A percentile compares a stretch with the other conserved stretches of the same genome.
These are phyloP conservation scores for Plestiodon gilberti DNA, from an alignment of 2,113 vertebrate genomes.

Conservation along the genomic window DNA sequence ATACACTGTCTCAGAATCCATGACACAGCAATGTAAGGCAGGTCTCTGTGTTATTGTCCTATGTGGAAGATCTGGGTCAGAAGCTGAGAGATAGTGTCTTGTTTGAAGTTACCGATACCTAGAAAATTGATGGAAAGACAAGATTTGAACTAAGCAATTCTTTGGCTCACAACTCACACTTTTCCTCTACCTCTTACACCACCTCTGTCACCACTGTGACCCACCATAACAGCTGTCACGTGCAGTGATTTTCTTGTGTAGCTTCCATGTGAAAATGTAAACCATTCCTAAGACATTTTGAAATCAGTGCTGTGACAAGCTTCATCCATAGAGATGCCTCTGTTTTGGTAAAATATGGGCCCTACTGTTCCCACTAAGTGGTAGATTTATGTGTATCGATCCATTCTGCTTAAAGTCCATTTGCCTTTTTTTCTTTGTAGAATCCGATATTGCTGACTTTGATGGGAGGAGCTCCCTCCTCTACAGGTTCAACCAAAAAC, in stretches of 20 bases:
- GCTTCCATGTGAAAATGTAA: not conserved
- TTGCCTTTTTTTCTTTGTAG: slow-evolving; percentile 67
- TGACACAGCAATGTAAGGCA: not conserved
- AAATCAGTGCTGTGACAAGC: not conserved
- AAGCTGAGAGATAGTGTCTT: not conserved
- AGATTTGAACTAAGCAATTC: not conserved
- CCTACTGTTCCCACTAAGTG: not conserved
- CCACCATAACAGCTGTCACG: not conserved
- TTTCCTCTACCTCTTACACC: not conserved
- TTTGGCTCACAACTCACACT: not conserved
- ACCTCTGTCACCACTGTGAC: not conserved
- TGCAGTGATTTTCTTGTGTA: not conserved
- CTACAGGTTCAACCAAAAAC: slow-evolving; percentile 98
- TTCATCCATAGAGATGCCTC: not conserved
- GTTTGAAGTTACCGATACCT: not conserved
- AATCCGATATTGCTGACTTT: slow-evolving; percentile 93
- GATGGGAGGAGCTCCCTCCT: slow-evolving; percentile 94
- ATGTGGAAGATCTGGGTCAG: too few species aligned
- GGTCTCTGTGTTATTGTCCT: not conserved
- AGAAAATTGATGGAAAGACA: not conserved
- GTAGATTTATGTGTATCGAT: too few species aligned
- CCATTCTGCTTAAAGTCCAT: not conserved
- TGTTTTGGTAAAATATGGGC: not conserved
- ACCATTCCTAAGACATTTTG: not conserved
- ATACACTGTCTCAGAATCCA: not conserved